A percentile compares a stretch with the other conserved stretches of the same genome.
These are phyloP conservation scores for Casuarius casuarius DNA, from an alignment of 2,113 vertebrate species.

Conservation along the genomic window DNA sequence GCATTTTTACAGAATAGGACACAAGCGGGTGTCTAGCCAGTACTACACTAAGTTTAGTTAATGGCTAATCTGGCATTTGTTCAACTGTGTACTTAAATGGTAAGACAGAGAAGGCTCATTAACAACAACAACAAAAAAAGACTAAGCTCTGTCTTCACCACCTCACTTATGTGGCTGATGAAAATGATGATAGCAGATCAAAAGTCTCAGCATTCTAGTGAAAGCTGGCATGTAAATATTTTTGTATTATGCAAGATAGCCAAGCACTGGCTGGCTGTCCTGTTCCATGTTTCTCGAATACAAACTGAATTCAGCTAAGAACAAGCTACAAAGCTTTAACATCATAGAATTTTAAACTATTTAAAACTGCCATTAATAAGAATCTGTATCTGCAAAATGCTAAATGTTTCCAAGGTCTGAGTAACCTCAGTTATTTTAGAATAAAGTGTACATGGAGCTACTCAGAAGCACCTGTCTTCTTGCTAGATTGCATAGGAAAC, in stretches of 20 bases:
- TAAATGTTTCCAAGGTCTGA: not conserved
- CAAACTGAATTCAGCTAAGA: not conserved
- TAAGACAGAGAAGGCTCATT: slow-evolving; percentile 3
- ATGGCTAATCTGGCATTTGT: slow-evolving; percentile 41
- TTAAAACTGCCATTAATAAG: not conserved
- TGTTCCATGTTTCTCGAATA: slow-evolving; percentile 3
- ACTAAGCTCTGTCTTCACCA: not conserved
- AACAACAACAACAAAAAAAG: not conserved
- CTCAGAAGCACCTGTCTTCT: not conserved
- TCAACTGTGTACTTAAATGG: not conserved
- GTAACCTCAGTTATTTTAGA: not conserved
- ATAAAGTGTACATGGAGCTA: not conserved
- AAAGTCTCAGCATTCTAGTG: slow-evolving; percentile 11
- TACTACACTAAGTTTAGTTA: not conserved
- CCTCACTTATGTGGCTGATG: not conserved
- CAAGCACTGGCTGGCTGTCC: not conserved
- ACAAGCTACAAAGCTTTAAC: not conserved
- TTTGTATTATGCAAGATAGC: not conserved
- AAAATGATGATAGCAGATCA: not conserved
- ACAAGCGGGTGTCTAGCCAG: not conserved
- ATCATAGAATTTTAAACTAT: not conserved
- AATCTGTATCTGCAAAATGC: not conserved
- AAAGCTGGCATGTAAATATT: slow-evolving; percentile 43
- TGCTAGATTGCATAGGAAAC: not conserved
- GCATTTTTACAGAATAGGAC: not conserved